phyloP scores from a whole-genome alignment of 2,113 vertebrate species.

The Ia io region DNA sequence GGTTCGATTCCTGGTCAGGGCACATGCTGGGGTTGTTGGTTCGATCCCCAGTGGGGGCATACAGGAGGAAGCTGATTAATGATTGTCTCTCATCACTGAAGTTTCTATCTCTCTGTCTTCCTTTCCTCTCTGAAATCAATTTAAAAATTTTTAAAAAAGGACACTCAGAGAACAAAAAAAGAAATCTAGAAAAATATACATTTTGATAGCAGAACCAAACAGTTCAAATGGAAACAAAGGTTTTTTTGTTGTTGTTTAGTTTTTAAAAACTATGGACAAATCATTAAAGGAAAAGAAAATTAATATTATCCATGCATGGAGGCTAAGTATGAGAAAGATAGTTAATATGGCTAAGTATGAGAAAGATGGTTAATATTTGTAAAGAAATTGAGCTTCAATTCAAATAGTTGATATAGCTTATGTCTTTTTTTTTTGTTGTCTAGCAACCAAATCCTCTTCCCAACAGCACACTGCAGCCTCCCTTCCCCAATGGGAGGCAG shows the following conservation, averaged over 20 bases:
- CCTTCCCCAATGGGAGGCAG: background rate
- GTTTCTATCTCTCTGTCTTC: too few relatives aligned
- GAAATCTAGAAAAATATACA: background rate
- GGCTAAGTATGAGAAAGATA: background rate
- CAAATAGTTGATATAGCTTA: background rate
- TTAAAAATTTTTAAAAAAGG: background rate
- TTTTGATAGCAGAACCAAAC: background rate
- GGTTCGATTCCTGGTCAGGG: too few relatives aligned
- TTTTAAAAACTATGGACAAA: background rate
- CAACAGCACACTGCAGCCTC: background rate
- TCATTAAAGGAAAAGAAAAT: constrained; percentile 1
- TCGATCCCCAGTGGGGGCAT: too few relatives aligned
- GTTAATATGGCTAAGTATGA: background rate
- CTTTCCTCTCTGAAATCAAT: background rate
- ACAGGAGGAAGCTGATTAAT: too few relatives aligned
- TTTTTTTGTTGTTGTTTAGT: background rate
- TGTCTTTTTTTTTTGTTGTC: background rate
- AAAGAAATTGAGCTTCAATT: background rate
- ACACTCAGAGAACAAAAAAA: background rate
- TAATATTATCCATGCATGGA: background rate
- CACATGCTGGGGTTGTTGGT: too few relatives aligned
- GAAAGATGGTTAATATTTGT: background rate
- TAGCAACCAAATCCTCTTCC: background rate
- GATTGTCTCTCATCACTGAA: too few relatives aligned
- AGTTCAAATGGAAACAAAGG: background rate